phyloP scores from a whole-genome alignment of 2,113 vertebrate species.

The Dicaeum eximium region DNA sequence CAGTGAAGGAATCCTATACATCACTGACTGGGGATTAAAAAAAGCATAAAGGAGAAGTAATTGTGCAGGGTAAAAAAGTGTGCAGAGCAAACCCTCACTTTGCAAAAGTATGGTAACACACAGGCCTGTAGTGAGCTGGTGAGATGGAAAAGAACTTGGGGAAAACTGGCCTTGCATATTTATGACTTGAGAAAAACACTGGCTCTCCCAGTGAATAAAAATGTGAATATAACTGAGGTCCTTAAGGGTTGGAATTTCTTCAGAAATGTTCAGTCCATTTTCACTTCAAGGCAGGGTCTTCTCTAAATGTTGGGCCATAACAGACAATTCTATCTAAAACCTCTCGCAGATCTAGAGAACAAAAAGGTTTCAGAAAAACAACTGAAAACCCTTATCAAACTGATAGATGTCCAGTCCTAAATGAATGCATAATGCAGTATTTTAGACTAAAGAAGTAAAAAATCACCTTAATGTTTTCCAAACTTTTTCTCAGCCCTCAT shows the following conservation, averaged over 20 bases:
- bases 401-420: background rate
- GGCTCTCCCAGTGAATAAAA: background rate
- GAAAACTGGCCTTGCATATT: background rate
- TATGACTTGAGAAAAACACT: background rate
- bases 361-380: background rate
- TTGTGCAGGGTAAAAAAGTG: background rate
- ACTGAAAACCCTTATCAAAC: background rate
- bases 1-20: background rate
- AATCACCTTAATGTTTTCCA: background rate
- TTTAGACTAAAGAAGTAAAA: background rate
- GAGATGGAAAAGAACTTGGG: background rate
- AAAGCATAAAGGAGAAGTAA: background rate
- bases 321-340: background rate
- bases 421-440: background rate
- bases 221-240: background rate
- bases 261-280: background rate
- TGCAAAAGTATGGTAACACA: background rate
- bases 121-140: background rate
- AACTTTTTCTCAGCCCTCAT: background rate
- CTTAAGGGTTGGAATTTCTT: background rate
- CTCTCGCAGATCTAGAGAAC: background rate
- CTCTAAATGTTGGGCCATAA: background rate
- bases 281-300: background rate
- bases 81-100: background rate
- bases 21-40: background rate